Evolutionary conservation across 2,113 vertebrate genomes (phyloP).

Genomic region (Misgurnus anguillicaudatus): DNA sequence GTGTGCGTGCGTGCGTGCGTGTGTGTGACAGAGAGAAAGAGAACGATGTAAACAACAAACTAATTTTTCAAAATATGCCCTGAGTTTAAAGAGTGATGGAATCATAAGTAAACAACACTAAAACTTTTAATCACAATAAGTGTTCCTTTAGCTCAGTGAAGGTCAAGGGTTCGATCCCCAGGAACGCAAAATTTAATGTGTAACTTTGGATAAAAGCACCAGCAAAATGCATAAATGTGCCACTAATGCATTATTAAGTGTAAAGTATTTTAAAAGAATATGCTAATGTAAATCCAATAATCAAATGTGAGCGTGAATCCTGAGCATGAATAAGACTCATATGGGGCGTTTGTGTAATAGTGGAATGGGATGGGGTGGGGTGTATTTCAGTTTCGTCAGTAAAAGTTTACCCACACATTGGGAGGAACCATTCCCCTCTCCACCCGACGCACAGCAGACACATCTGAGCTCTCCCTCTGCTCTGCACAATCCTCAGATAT

Average conservation of each 20-base stretch:
- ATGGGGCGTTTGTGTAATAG: neutral
- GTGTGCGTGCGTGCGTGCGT: neutral
- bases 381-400: conserved; percentile 22
- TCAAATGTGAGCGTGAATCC: neutral
- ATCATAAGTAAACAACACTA: neutral
- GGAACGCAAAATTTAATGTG: no score
- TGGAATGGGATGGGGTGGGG: conserved; percentile 7
- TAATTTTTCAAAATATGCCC: neutral
- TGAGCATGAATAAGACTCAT: neutral
- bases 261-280: no score
- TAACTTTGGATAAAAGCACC: no score
- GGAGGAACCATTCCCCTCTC: conserved; percentile 51
- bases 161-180: no score
- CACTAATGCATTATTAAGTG: no score
- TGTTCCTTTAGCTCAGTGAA: no score
- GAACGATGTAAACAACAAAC: neutral
- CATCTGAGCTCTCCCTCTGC: conserved; percentile 40
- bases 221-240: no score
- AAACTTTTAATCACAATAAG: no score
- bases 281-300: neutral
- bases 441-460: conserved; percentile 30
- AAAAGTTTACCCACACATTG: conserved; percentile 44
- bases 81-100: neutral
- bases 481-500: conserved; percentile 36
- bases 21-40: no score